Conservation (phyloP, 2,888 invertebrate genomes). For the Polietes domitor region DNA sequence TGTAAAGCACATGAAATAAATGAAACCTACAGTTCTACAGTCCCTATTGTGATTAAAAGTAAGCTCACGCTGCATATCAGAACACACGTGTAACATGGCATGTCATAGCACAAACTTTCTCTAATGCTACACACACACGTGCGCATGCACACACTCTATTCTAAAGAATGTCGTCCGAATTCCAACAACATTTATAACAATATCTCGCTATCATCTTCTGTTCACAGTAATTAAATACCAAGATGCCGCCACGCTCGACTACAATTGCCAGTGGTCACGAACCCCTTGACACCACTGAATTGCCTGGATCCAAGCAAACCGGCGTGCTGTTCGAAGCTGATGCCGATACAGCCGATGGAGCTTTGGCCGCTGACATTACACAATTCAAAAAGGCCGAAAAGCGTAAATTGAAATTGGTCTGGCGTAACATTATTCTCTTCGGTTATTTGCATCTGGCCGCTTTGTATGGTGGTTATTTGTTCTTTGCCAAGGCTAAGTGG, state of each 20-base stretch:
- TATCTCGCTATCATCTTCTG: neutral
- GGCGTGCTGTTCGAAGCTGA: slow-evolving; percentile 85
- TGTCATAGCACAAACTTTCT: no score
- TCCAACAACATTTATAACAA: no score
- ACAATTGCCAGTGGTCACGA: slow-evolving; percentile 56
- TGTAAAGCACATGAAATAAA: no score
- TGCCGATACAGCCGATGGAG: slow-evolving; percentile 84
- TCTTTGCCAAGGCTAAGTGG: slow-evolving; percentile 88
- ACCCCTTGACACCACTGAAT: slow-evolving; percentile 46
- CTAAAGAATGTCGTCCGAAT: no score
- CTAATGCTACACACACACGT: no score
- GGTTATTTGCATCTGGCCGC: slow-evolving; percentile 88
- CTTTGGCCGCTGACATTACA: slow-evolving; percentile 82
- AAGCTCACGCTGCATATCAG: no score
- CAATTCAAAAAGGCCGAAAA: slow-evolving; percentile 83
- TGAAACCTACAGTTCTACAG: no score
- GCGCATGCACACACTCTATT: no score
- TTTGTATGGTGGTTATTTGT: slow-evolving; percentile 87
- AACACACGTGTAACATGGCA: no score
- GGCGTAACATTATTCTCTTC: slow-evolving; percentile 91
- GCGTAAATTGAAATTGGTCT: slow-evolving; percentile 85
- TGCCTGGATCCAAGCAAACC: slow-evolving; percentile 76
- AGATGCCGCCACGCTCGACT: slow-evolving; percentile 75
- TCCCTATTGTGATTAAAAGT: no score
- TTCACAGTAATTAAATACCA: slow-evolving; percentile 54